Evolutionary conservation across 1,140 invertebrate genomes (phyloP).

Genomic region (Eumaeus atala): DNA sequence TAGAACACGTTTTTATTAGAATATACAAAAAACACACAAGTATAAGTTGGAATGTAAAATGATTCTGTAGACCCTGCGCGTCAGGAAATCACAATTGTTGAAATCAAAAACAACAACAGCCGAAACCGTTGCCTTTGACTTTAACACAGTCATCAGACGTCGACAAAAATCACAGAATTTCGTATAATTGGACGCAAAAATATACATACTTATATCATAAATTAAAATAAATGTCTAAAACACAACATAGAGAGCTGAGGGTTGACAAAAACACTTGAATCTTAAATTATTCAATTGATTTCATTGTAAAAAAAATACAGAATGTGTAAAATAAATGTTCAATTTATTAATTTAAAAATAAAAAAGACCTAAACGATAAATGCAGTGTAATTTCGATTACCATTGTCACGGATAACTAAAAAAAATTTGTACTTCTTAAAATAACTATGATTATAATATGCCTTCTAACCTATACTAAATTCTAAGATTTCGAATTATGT

Average conservation of each 20-base stretch:
- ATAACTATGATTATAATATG: constrained; percentile 3
- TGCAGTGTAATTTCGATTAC: constrained; percentile 20
- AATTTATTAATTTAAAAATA: constrained; percentile 9
- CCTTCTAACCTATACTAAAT: constrained; percentile 4
- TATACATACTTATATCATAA: constrained; percentile 14
- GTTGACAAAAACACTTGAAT: background rate
- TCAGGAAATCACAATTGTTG: constrained; percentile 1
- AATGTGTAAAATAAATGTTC: constrained; percentile 4
- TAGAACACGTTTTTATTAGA: constrained; percentile 27
- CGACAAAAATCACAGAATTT: constrained; percentile 26
- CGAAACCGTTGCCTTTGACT: background rate
- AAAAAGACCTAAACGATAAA: constrained; percentile 15
- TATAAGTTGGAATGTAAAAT: constrained; percentile 25
- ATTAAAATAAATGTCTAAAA: constrained; percentile 21
- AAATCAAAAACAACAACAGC: background rate
- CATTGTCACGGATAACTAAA: constrained; percentile 8
- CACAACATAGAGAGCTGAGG: constrained; percentile 45
- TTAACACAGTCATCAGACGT: constrained; percentile 16
- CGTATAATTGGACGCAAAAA: constrained; percentile 18
- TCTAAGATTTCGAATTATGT: background rate
- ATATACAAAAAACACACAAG: constrained; percentile 33
- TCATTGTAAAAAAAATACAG: constrained; percentile 12
- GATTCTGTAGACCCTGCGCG: constrained; percentile 3
- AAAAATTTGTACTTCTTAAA: constrained; percentile 10
- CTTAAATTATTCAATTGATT: constrained; percentile 3